These are phyloP conservation scores for Ephydatia muelleri DNA, from an alignment of 37 sponge, comb jelly and placozoan genomes.

Conservation along the genomic window DNA sequence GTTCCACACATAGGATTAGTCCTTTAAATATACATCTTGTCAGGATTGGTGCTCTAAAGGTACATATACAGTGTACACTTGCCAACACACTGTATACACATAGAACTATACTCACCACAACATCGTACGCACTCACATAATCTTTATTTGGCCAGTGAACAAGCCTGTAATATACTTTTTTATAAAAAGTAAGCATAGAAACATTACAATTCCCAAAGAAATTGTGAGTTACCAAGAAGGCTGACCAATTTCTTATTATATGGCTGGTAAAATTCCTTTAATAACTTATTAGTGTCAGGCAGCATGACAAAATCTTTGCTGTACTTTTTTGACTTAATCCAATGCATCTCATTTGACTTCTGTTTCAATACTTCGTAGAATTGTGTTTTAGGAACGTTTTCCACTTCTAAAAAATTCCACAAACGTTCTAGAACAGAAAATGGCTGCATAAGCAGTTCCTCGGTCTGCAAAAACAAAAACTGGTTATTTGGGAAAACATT, in stretches of 20 bases:
- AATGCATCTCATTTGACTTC: constrained; percentile 11
- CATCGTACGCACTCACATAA: no score
- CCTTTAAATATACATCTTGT: no score
- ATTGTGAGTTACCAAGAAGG: constrained; percentile 32
- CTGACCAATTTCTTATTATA: constrained; percentile 43
- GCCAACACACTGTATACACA: no score
- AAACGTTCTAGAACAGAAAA: not conserved
- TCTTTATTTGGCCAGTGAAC: no score
- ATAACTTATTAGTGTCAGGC: constrained; percentile 10
- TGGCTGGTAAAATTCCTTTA: constrained; percentile 31
- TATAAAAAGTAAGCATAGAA: not conserved
- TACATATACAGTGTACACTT: no score
- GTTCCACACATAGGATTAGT: no score
- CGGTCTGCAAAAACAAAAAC: constrained; percentile 10
- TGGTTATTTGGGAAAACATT: constrained; percentile 23
- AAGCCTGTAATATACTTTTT: no score
- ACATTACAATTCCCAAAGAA: constrained; percentile 24
- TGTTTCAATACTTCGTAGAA: not conserved
- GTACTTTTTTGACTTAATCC: constrained; percentile 26
- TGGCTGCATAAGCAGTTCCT: constrained; percentile 16
- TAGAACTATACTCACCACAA: no score
- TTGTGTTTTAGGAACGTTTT: not conserved
- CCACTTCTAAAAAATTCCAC: constrained; percentile 27
- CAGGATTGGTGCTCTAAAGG: no score
- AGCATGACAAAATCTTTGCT: constrained; percentile 26